A percentile compares a stretch with the other conserved stretches of the same genome.
phyloP scores from a whole-genome alignment of 2,113 vertebrate species.

The Garra rufa region DNA sequence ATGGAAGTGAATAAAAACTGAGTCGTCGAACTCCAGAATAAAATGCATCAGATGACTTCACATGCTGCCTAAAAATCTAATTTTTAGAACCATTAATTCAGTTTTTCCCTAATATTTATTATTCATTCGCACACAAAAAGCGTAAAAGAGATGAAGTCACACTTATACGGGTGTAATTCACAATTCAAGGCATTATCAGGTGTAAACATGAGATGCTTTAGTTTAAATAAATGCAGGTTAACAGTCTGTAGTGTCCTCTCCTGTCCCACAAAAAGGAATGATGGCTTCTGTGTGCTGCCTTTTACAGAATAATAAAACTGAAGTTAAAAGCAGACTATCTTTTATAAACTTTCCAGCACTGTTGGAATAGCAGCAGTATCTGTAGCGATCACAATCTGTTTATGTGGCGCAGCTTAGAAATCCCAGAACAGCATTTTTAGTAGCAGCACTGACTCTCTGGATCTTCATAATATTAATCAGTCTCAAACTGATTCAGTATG shows the following conservation, averaged over 20 bases:
- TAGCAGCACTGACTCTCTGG: conserved; percentile 5
- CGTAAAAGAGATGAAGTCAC: neutral
- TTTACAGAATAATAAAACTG: neutral
- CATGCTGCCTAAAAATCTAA: neutral
- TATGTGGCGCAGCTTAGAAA: neutral
- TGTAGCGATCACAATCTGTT: neutral
- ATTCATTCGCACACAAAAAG: too few relatives aligned
- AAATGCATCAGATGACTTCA: neutral
- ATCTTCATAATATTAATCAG: neutral
- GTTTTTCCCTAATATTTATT: neutral
- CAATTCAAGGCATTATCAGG: conserved; percentile 15
- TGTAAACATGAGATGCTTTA: conserved; percentile 13
- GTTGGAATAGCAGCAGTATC: conserved; percentile 1
- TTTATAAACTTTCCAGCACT: neutral
- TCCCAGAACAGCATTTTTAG: neutral
- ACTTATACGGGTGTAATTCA: neutral
- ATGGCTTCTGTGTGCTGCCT: neutral
- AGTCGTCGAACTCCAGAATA: neutral
- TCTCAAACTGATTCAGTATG: neutral
- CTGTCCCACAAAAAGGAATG: neutral
- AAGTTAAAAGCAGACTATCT: neutral
- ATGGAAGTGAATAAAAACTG: neutral
- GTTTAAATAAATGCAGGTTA: neutral
- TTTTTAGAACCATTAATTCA: neutral
- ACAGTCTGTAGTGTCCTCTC: neutral